A percentile compares a stretch with the other conserved stretches of the same genome.
These are phyloP conservation scores for Teleiodes luculella DNA, from an alignment of 2,888 invertebrate species.

Conservation along the genomic window DNA sequence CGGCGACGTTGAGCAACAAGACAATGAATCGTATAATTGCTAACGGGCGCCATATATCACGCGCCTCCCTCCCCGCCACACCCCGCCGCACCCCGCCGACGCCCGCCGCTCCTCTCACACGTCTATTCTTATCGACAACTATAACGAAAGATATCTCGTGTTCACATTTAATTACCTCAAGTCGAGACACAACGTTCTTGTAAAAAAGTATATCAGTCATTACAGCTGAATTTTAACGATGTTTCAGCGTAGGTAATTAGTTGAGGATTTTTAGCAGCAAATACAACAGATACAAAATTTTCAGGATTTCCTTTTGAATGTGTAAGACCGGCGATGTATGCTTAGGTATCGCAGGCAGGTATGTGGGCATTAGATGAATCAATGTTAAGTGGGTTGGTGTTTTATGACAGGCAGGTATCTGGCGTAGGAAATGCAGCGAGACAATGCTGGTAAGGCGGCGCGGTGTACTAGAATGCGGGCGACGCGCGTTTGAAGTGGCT, in stretches of 20 bases:
- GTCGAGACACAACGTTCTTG: neutral
- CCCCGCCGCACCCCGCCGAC: conserved; percentile 1
- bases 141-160: conserved; percentile 5
- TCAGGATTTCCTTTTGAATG: too few relatives aligned
- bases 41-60: conserved; percentile 13
- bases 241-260: neutral
- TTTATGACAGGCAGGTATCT: conserved; percentile 15
- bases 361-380: conserved; percentile 15
- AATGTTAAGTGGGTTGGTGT: conserved; percentile 13
- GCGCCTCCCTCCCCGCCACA: neutral
- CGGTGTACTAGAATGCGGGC: conserved; percentile 39
- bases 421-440: conserved; percentile 26
- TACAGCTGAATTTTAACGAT: neutral
- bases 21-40: conserved; percentile 12
- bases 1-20: conserved; percentile 8
- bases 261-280: neutral
- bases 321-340: neutral
- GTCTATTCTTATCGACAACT: conserved; percentile 12
- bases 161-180: conserved; percentile 2
- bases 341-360: neutral
- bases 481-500: conserved; percentile 45
- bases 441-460: conserved; percentile 27
- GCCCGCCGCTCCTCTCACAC: neutral
- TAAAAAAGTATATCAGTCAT: neutral
- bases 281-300: neutral